phyloP scores from a whole-genome alignment of 1,140 invertebrate species.

The Microplitis mediator region DNA sequence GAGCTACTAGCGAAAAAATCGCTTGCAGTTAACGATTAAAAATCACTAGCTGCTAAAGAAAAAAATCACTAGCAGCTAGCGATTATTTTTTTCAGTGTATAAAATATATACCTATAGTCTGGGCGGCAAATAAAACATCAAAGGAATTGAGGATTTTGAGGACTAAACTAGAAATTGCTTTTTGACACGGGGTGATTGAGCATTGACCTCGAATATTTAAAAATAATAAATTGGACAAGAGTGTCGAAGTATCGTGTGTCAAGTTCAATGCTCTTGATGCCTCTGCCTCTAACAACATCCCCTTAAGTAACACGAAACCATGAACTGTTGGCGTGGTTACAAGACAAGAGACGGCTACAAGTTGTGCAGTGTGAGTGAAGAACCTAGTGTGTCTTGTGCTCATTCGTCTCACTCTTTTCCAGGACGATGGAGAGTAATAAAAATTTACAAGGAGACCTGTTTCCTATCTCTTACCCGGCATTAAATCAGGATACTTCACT shows the following conservation, averaged over 20 bases:
- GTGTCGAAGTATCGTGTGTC: constrained; percentile 7
- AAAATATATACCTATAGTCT: no score
- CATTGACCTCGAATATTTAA: neutral
- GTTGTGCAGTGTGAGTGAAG: neutral
- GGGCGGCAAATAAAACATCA: no score
- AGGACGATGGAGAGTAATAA: neutral
- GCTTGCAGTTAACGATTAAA: no score
- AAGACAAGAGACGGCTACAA: neutral
- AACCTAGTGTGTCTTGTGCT: neutral
- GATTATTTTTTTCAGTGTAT: no score
- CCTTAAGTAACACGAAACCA: constrained; percentile 15
- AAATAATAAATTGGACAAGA: neutral
- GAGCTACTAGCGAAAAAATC: no score
- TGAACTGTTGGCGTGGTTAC: constrained; percentile 16
- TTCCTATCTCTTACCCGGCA: constrained; percentile 12
- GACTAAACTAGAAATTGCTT: no score
- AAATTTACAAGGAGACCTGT: constrained; percentile 12
- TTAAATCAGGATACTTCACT: constrained; percentile 18
- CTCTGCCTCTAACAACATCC: neutral
- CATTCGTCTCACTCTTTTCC: neutral
- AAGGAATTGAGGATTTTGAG: no score
- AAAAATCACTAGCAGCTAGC: no score
- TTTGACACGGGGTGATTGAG: no score
- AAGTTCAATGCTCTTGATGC: constrained; percentile 18
- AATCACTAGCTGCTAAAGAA: no score